These are phyloP conservation scores for Parnassius glacialis DNA, from an alignment of 2,888 invertebrate species.

Conservation along the genomic window DNA sequence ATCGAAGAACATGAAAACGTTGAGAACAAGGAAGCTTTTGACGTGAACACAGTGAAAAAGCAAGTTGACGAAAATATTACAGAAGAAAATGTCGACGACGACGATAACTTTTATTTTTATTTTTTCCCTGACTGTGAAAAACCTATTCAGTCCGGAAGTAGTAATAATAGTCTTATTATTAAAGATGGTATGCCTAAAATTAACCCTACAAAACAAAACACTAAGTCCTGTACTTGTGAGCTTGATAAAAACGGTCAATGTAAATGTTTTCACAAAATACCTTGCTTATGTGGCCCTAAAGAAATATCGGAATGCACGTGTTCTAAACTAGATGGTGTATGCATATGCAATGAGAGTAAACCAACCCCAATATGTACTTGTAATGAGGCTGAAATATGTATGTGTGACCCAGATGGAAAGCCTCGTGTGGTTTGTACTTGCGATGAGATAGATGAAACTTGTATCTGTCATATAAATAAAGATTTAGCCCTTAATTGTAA, in stretches of 20 bases:
- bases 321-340: conserved; percentile 47
- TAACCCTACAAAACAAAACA: conserved; percentile 43
- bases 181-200: conserved; percentile 63
- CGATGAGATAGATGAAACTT: conserved; percentile 57
- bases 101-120: conserved; percentile 65
- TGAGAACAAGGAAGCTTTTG: conserved; percentile 39
- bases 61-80: conserved; percentile 42
- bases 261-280: conserved; percentile 51
- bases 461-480: conserved; percentile 54
- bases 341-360: conserved; percentile 52
- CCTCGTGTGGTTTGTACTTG: conserved; percentile 55
- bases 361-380: conserved; percentile 55
- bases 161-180: conserved; percentile 56
- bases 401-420: conserved; percentile 54
- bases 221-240: conserved; percentile 51
- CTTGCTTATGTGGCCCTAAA: conserved; percentile 65
- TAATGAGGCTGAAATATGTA: conserved; percentile 49
- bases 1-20: conserved; percentile 43
- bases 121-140: conserved; percentile 71
- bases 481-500: conserved; percentile 56
- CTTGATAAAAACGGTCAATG: conserved; percentile 53
- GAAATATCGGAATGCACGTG: conserved; percentile 55
- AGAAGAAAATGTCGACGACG: conserved; percentile 41
- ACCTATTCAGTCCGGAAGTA: conserved; percentile 43
- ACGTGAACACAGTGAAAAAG: conserved; percentile 35